phyloP scores from a whole-genome alignment of 1,140 invertebrate genomes.

The Cydia pomonella region DNA sequence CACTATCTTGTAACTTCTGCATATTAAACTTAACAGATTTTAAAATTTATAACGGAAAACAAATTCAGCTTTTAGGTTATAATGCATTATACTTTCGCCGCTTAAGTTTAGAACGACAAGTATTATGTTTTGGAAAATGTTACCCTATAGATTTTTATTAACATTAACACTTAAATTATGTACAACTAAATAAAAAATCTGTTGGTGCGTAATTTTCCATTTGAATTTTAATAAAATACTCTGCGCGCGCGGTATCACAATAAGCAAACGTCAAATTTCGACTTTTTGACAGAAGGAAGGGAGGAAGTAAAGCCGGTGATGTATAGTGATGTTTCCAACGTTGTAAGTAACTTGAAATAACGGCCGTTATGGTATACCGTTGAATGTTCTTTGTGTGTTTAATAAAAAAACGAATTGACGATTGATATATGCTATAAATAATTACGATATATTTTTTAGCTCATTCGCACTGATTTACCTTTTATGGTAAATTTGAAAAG shows the following conservation, averaged over 20 bases:
- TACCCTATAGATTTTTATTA: not conserved
- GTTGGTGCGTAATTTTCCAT: conserved; percentile 8
- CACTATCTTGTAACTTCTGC: conserved; percentile 75
- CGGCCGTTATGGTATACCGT: not conserved
- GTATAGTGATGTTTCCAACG: not conserved
- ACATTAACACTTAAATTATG: not conserved
- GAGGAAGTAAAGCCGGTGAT: not conserved
- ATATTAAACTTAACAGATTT: conserved; percentile 46
- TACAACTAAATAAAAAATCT: conserved; percentile 28
- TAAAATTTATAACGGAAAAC: conserved; percentile 31
- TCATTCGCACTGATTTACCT: too few species aligned
- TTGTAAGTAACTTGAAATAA: not conserved
- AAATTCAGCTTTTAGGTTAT: conserved; percentile 20
- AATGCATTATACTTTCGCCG: conserved; percentile 24
- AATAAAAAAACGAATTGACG: not conserved
- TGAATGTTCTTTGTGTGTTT: not conserved
- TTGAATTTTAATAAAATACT: conserved; percentile 10
- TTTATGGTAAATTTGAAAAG: too few species aligned
- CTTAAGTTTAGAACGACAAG: not conserved
- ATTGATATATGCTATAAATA: too few species aligned
- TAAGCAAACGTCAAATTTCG: not conserved
- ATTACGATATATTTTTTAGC: too few species aligned
- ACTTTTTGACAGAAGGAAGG: not conserved
- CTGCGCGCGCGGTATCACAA: conserved; percentile 30
- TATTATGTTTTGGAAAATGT: not conserved